Percentiles rank a stretch among this genome's conserved stretches.
Conservation (phyloP, 2,888 invertebrate species). For the Neocrepidodera transversa region DNA sequence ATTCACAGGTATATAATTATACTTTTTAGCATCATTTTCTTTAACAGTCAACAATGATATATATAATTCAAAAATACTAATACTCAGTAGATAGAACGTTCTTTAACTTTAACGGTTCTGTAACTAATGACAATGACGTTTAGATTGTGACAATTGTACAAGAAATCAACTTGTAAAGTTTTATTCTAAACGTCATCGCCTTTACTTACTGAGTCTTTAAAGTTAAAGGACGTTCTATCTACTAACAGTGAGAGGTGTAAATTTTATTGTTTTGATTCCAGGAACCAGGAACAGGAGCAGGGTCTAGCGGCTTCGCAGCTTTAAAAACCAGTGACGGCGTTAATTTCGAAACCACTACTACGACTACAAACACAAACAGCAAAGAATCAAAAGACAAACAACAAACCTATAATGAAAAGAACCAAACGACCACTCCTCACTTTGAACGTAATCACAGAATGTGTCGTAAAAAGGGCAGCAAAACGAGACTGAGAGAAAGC, state of each 20-base stretch:
- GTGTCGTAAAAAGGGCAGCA: constrained; percentile 66
- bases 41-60: not conserved
- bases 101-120: too few relatives aligned
- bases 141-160: too few relatives aligned
- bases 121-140: too few relatives aligned
- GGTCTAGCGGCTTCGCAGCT: constrained; percentile 20
- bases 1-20: constrained; percentile 69
- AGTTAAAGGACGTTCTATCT: too few relatives aligned
- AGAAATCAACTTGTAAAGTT: too few relatives aligned
- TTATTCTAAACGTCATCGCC: too few relatives aligned
- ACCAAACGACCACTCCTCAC: constrained; percentile 55
- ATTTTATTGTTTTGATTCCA: too few relatives aligned
- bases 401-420: constrained; percentile 50
- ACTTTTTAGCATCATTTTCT: constrained; percentile 9
- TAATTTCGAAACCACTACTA: constrained; percentile 5
- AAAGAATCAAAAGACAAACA: constrained; percentile 36
- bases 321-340: constrained; percentile 6
- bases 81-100: too few relatives aligned
- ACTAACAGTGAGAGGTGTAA: too few relatives aligned
- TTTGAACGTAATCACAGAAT: constrained; percentile 61
- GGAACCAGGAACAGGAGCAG: constrained; percentile 43
- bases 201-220: too few relatives aligned
- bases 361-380: constrained; percentile 6
- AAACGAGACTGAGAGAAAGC: constrained; percentile 77
- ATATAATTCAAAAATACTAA: too few relatives aligned